Percentiles rank a stretch among this genome's conserved stretches.
These are phyloP conservation scores for Prionace glauca DNA, from an alignment of 2,797 vertebrate species.

Conservation along the genomic window DNA sequence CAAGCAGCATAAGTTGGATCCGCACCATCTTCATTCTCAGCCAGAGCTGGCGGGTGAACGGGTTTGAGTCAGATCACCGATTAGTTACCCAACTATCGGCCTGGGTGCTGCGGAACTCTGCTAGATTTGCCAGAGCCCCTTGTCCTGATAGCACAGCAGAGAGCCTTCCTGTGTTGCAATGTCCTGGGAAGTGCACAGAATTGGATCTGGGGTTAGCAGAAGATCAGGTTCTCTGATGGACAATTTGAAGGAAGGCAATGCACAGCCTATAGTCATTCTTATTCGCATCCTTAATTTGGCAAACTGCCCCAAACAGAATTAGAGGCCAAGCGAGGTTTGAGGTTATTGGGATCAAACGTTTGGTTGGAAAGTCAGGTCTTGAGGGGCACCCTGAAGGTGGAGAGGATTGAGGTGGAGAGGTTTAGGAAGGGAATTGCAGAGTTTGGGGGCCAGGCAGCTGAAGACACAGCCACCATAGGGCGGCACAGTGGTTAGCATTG, in stretches of 20 bases:
- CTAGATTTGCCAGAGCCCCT: neutral
- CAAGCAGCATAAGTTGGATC: neutral
- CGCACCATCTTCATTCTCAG: neutral
- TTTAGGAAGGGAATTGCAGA: neutral
- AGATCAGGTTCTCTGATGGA: neutral
- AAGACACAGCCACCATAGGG: too few relatives aligned
- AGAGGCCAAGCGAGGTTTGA: too few relatives aligned
- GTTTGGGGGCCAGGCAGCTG: neutral
- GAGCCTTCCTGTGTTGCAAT: neutral
- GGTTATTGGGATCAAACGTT: neutral
- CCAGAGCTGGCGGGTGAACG: neutral
- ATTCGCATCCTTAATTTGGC: neutral
- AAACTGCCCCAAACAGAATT: neutral
- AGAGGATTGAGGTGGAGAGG: neutral
- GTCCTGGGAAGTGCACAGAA: neutral
- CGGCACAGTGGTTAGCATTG: too few relatives aligned
- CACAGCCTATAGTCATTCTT: too few relatives aligned
- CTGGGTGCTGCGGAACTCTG: neutral
- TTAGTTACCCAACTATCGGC: neutral
- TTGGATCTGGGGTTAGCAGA: neutral
- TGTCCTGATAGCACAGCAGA: neutral
- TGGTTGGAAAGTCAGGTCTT: neutral
- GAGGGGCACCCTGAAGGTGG: neutral
- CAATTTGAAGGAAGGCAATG: neutral
- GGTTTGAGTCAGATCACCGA: neutral